A percentile compares a stretch with the other conserved stretches of the same genome.
phyloP scores from a whole-genome alignment of 2,888 invertebrate species.

The Euzetes globulus region DNA sequence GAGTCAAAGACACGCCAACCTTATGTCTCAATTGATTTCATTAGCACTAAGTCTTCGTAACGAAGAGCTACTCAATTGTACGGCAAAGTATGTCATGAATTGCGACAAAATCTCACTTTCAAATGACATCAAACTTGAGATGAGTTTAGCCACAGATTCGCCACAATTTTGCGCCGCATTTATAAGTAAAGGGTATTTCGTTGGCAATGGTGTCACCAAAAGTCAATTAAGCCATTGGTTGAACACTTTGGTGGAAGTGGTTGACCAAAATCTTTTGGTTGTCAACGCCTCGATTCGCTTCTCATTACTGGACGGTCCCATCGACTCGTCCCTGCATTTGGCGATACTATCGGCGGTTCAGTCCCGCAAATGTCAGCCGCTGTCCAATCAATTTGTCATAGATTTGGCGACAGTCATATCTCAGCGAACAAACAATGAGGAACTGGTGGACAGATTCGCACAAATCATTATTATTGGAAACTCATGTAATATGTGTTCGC shows the following conservation, averaged over 20 bases:
- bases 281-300: conserved; percentile 19
- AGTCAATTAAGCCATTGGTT: conserved; percentile 27
- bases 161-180: conserved; percentile 31
- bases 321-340: conserved; percentile 23
- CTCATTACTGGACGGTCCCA: conserved; percentile 22
- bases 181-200: conserved; percentile 30
- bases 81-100: conserved; percentile 14
- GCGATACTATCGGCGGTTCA: conserved; percentile 12
- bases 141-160: conserved; percentile 19
- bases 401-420: conserved; percentile 25
- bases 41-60: conserved; percentile 16
- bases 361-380: conserved; percentile 18
- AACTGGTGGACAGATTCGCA: conserved; percentile 26
- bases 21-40: conserved; percentile 31
- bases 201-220: neutral
- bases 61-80: conserved; percentile 20
- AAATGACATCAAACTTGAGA: neutral
- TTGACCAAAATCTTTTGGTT: neutral
- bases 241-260: neutral
- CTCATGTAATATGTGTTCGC: conserved; percentile 13
- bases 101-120: conserved; percentile 5
- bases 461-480: conserved; percentile 20
- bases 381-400: conserved; percentile 30
- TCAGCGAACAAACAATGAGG: conserved; percentile 1
- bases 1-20: conserved; percentile 25